phyloP scores from a whole-genome alignment of 2,113 vertebrate species.

The Burhinus bistriatus region DNA sequence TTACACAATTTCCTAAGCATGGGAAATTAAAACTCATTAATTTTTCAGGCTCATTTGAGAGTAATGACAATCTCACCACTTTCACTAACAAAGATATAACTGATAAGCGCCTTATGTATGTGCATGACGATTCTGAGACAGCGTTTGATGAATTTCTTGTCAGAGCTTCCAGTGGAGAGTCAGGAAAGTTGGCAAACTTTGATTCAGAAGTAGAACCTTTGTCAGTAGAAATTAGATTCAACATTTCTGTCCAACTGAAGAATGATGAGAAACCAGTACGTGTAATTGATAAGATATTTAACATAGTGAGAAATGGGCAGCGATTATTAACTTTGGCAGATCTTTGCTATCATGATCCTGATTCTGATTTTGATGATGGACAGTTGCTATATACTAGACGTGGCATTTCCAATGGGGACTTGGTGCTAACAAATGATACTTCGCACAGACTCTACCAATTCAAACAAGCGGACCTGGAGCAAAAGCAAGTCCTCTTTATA shows the following conservation, averaged over 20 bases:
- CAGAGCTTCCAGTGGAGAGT: conserved; percentile 68
- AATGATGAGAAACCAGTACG: conserved; percentile 89
- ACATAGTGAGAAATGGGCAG: conserved; percentile 80
- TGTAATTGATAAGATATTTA: conserved; percentile 83
- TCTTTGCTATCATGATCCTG: conserved; percentile 84
- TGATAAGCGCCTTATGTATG: conserved; percentile 80
- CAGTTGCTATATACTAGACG: conserved; percentile 82
- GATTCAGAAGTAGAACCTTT: conserved; percentile 51
- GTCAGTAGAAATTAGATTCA: conserved; percentile 77
- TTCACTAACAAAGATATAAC: conserved; percentile 84
- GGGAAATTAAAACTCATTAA: conserved; percentile 80
- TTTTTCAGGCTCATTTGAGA: conserved; percentile 75
- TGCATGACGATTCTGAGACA: conserved; percentile 89
- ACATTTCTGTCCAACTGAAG: conserved; percentile 80
- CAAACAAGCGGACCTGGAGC: conserved; percentile 80
- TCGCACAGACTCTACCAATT: conserved; percentile 84
- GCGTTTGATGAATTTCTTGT: conserved; percentile 79
- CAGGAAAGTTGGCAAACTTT: not conserved
- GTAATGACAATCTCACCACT: conserved; percentile 71
- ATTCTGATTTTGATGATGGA: conserved; percentile 85
- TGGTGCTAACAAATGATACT: conserved; percentile 81
- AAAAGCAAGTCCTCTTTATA: conserved; percentile 82
- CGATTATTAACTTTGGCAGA: conserved; percentile 82
- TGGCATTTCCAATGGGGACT: conserved; percentile 87
- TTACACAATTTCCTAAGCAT: conserved; percentile 78